A percentile compares a stretch with the other conserved stretches of the same genome.
Conservation (phyloP, 1,140 invertebrate genomes). For the Chionoecetes opilio region DNA sequence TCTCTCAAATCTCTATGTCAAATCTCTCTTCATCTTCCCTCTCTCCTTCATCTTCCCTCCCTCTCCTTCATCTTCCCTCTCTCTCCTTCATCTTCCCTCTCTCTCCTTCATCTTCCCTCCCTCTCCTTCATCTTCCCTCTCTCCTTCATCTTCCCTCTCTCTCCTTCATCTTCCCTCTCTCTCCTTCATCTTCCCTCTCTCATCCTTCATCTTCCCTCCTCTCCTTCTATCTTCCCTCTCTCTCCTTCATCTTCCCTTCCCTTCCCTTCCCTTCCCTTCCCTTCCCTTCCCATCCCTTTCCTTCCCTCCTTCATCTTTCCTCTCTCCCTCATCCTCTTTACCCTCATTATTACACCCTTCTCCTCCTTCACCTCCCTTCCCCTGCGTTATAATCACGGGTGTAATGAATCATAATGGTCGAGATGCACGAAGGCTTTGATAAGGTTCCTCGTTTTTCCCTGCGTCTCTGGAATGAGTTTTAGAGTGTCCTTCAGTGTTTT, state of each 20-base stretch:
- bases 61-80: not conserved
- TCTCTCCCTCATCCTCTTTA: not conserved
- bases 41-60: not conserved
- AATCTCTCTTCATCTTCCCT: not conserved
- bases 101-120: not conserved
- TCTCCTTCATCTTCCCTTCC: not conserved
- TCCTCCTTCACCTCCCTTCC: not conserved
- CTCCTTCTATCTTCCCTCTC: not conserved
- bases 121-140: not conserved
- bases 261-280: not conserved
- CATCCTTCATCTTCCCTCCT: too few species aligned
- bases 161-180: conserved; percentile 59
- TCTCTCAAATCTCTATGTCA: too few species aligned
- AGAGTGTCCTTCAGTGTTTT: too few species aligned
- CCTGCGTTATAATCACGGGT: too few species aligned
- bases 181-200: not conserved
- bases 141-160: too few species aligned
- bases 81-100: not conserved
- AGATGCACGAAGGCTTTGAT: too few species aligned
- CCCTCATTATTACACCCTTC: conserved; percentile 29
- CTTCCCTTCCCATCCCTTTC: not conserved
- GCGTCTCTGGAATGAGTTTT: too few species aligned
- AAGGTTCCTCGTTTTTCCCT: too few species aligned
- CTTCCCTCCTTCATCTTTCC: not conserved
- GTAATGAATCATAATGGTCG: too few species aligned